phyloP scores from a whole-genome alignment of 2,888 invertebrate genomes.

The Ceraclea dissimilis region DNA sequence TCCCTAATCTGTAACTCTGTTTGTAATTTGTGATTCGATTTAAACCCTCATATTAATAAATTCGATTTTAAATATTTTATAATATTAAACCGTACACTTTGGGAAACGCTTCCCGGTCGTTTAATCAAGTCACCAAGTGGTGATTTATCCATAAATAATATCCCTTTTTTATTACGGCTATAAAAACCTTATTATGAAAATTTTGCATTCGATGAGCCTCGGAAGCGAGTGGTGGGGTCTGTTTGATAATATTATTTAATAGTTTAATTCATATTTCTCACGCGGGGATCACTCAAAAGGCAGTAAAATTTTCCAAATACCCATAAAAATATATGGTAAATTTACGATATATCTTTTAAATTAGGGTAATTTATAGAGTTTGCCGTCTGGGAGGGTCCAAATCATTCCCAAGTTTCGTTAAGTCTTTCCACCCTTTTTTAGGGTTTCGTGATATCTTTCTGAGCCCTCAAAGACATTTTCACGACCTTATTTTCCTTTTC shows the following conservation, averaged over 20 bases:
- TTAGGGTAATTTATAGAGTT: neutral
- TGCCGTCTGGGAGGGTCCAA: neutral
- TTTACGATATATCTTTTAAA: neutral
- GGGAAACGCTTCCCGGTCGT: too few relatives aligned
- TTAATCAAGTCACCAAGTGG: neutral
- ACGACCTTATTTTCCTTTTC: neutral
- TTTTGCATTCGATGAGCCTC: neutral
- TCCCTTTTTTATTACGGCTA: neutral
- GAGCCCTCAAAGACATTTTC: constrained; percentile 1
- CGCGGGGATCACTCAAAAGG: neutral
- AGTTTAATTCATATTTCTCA: constrained; percentile 1
- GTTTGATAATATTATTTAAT: neutral
- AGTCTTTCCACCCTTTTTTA: neutral
- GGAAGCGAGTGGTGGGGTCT: neutral
- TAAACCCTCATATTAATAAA: too few relatives aligned
- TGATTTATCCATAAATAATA: neutral
- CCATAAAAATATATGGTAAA: neutral
- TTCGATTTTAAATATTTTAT: too few relatives aligned
- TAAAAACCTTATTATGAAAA: neutral
- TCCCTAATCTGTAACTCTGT: too few relatives aligned
- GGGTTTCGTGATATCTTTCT: constrained; percentile 2
- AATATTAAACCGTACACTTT: too few relatives aligned
- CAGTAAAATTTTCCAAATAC: neutral
- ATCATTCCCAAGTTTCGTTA: neutral
- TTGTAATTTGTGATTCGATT: too few relatives aligned